Evolutionary conservation across 2,888 invertebrate species (phyloP).

Genomic region (Cheilosia vernalis): DNA sequence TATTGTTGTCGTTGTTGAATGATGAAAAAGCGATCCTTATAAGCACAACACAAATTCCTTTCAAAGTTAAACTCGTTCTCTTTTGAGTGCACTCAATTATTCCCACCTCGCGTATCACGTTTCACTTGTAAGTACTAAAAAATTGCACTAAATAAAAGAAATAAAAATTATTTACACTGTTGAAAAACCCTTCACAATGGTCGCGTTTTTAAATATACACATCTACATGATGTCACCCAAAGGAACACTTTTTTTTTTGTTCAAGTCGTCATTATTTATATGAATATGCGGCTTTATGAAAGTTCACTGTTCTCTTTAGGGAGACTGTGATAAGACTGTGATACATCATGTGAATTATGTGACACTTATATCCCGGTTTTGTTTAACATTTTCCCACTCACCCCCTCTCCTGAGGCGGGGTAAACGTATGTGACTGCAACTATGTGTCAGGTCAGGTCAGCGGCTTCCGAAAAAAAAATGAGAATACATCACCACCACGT

Average conservation of each 20-base stretch:
- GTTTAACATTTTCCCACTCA: constrained; percentile 37
- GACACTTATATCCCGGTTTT: constrained; percentile 68
- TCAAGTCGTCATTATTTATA: constrained; percentile 46
- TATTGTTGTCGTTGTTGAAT: background rate
- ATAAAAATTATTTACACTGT: constrained; percentile 13
- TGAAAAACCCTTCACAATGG: constrained; percentile 19
- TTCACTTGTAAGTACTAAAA: constrained; percentile 57
- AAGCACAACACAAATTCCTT: background rate
- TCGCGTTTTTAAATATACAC: constrained; percentile 18
- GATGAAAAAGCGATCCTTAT: background rate
- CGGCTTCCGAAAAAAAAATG: constrained; percentile 25
- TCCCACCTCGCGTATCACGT: constrained; percentile 46
- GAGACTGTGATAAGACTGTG: constrained; percentile 70
- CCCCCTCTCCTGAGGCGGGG: constrained; percentile 29
- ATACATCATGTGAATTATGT: constrained; percentile 72
- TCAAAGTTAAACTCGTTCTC: background rate
- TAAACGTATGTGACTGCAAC: constrained; percentile 21
- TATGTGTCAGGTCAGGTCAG: constrained; percentile 68
- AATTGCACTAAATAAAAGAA: constrained; percentile 21
- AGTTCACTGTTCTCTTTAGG: constrained; percentile 72
- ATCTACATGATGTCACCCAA: constrained; percentile 59
- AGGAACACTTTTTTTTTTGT: constrained; percentile 24
- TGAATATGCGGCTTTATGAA: constrained; percentile 25
- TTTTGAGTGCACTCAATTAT: constrained; percentile 46
- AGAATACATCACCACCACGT: constrained; percentile 33